Evolutionary conservation across 1,140 invertebrate species (phyloP).

Genomic region (Tetranychus urticae): DNA sequence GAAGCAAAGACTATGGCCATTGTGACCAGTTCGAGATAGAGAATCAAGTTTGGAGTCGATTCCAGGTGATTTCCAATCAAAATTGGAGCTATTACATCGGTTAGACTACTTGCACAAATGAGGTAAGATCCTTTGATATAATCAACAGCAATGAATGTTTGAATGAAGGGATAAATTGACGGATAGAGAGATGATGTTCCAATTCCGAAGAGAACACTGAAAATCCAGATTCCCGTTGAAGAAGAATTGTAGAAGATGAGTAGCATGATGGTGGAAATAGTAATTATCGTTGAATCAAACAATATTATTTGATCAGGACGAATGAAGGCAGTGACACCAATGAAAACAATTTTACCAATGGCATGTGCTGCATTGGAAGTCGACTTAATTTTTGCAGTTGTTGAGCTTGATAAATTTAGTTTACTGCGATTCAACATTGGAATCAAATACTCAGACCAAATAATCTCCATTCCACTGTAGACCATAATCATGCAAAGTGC

Average conservation of each 20-base stretch:
- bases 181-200: neutral
- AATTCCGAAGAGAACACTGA: neutral
- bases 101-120: neutral
- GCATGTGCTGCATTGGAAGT: neutral
- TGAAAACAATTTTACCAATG: neutral
- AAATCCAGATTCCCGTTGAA: neutral
- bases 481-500: neutral
- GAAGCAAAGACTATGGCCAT: neutral
- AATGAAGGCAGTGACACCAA: neutral
- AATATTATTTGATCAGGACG: neutral
- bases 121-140: neutral
- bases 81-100: neutral
- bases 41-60: neutral
- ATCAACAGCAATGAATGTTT: neutral
- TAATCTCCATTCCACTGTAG: neutral
- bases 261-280: neutral
- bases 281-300: neutral
- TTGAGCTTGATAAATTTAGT: neutral
- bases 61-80: neutral
- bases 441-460: neutral
- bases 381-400: neutral
- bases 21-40: neutral
- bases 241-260: neutral
- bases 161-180: neutral
- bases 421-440: neutral